A percentile compares a stretch with the other conserved stretches of the same genome.
phyloP scores from a whole-genome alignment of 2,797 vertebrate species.

The Tenualosa ilisha region DNA sequence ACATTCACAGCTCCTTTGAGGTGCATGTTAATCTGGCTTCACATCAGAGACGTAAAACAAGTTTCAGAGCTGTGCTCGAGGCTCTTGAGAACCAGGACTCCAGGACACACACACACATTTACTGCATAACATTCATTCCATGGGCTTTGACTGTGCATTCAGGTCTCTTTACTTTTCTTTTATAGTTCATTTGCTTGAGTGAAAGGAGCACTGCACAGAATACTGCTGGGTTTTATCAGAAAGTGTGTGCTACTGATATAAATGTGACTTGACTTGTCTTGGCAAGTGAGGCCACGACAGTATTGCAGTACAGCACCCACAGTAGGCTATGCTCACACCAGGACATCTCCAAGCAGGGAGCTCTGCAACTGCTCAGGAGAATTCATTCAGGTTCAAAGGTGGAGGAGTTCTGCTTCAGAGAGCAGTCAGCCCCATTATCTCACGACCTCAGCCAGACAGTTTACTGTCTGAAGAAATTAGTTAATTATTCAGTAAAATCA shows the following conservation, averaged over 20 bases:
- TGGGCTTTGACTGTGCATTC: neutral
- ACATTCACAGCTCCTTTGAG: too few species aligned
- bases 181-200: neutral
- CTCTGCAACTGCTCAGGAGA: too few species aligned
- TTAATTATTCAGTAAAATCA: neutral
- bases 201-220: too few species aligned
- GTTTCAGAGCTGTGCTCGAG: neutral
- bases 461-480: neutral
- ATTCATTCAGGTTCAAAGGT: neutral
- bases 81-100: neutral
- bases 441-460: neutral
- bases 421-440: neutral
- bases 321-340: too few species aligned
- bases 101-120: neutral
- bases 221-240: neutral
- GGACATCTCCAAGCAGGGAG: too few species aligned
- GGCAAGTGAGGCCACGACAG: neutral
- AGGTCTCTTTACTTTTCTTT: neutral
- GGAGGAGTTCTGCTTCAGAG: neutral
- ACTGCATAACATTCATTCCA: neutral
- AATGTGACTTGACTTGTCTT: neutral
- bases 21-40: too few species aligned
- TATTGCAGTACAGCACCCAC: too few species aligned
- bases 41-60: neutral
- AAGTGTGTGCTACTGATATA: neutral